Evolutionary conservation across 2,888 invertebrate species (phyloP).

Genomic region (Cheilosia vernalis): DNA sequence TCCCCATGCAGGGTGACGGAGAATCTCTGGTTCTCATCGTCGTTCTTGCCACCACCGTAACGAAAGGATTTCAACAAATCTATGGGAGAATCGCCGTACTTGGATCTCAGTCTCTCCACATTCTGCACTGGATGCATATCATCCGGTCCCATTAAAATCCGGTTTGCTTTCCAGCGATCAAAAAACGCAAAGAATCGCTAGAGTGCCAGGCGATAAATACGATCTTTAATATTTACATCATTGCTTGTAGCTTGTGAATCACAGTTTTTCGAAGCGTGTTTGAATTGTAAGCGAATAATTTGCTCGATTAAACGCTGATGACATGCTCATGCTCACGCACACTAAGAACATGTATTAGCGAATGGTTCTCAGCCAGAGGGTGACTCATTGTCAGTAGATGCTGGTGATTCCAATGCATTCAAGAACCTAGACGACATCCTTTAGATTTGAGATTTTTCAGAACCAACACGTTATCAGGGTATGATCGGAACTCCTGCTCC

Average conservation of each 20-base stretch:
- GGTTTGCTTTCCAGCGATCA: constrained; percentile 76
- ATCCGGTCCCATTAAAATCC: constrained; percentile 44
- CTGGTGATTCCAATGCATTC: constrained; percentile 77
- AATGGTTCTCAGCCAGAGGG: constrained; percentile 79
- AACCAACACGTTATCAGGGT: too few relatives aligned
- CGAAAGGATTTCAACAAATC: constrained; percentile 79
- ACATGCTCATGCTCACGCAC: not conserved
- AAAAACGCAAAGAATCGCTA: constrained; percentile 79
- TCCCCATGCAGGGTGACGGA: constrained; percentile 81
- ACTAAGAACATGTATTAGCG: constrained; percentile 2
- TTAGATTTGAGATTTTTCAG: too few relatives aligned
- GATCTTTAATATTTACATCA: constrained; percentile 77
- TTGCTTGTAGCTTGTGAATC: constrained; percentile 32
- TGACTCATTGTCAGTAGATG: constrained; percentile 79
- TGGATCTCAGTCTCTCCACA: constrained; percentile 77
- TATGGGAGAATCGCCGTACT: constrained; percentile 78
- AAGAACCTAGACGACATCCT: constrained; percentile 81
- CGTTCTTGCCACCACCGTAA: constrained; percentile 65
- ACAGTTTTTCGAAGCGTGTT: constrained; percentile 10
- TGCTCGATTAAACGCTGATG: constrained; percentile 54
- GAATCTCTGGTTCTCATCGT: constrained; percentile 77
- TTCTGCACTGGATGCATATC: constrained; percentile 75
- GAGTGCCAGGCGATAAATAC: constrained; percentile 80
- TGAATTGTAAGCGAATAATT: constrained; percentile 72
- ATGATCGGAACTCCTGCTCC: not conserved